Evolutionary conservation across 1,140 invertebrate genomes (phyloP), one percentile per base, ranked within the genome.

Genomic region (Bombus waltoni): DNA sequence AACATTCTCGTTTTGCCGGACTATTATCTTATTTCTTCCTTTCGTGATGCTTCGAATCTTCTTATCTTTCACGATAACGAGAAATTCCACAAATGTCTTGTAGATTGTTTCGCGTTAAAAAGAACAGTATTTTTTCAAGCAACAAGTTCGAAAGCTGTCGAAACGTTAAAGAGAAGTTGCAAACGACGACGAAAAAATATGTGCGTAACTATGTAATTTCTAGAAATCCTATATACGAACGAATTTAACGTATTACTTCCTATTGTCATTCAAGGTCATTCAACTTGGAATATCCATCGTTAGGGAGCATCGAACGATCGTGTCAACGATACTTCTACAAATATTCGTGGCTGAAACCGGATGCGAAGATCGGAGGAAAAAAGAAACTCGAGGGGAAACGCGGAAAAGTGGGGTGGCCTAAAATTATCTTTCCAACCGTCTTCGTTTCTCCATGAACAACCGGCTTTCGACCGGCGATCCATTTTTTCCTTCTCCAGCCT

Each of bases 391-490:
- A 65, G 72, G 57, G 59, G 82, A 82, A 83, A 57, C 75, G 84
- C 71, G 74, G 80, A 78, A 76, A 82, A 71, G 78, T 65, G 75
- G 85, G 88, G 88, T 90, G 57, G 76, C 76, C 89, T 90, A 90
- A 90, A 90, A 90, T 90, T 90, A 90, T 76, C 47, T 42, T 32
- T 10, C 25, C 18, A n/a, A 35, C 57, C 53, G 11, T 42, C 44
- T 83, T 53, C 72, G 81, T 68, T 59, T n/a, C 38, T 28, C 18
- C 18, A 1, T 18, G 65, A 47, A 28, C 32, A 38, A 42, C n/a
- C n/a, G 66, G 9, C 22, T 83, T 83, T 70, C 47, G n/a, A 47
- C 62, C 47, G 10, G 42, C 47, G 25, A 53, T 53, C 22, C 57
- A 8, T 75, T 57, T 22, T 40, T 59, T 44, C 18, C 28, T 32